phyloP scores from a whole-genome alignment of 2,888 invertebrate species.

The Euphydryas editha region DNA sequence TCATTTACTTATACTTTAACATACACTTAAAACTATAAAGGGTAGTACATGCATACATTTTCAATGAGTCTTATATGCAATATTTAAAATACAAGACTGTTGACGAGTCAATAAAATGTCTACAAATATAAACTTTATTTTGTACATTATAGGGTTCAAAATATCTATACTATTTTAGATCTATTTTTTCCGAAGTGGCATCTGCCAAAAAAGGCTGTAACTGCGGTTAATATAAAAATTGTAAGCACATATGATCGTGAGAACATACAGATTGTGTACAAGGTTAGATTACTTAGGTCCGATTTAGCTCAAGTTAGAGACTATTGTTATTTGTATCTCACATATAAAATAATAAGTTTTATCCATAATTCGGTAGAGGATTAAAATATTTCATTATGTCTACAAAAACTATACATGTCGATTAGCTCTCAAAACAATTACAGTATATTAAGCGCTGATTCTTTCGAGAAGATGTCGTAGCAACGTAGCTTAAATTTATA shows the following conservation, averaged over 20 bases:
- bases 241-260: conserved; percentile 51
- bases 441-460: no score
- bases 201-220: conserved; percentile 62
- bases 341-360: conserved; percentile 28
- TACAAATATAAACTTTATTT: conserved; percentile 2
- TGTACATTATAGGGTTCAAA: conserved; percentile 8
- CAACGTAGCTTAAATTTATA: no score
- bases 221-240: conserved; percentile 42
- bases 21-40: conserved; percentile 3
- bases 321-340: conserved; percentile 33
- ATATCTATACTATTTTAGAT: background rate
- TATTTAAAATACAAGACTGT: background rate
- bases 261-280: conserved; percentile 47
- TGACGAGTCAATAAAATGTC: background rate
- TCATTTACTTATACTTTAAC: background rate
- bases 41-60: conserved; percentile 24
- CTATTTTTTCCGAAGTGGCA: conserved; percentile 23
- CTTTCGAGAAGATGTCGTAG: no score
- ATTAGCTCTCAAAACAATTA: no score
- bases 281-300: conserved; percentile 37
- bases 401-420: no score
- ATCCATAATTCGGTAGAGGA: conserved; percentile 6
- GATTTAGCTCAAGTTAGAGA: conserved; percentile 33
- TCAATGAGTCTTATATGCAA: conserved; percentile 25
- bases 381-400: background rate